Conservation (phyloP, 2,113 vertebrate species). For the Forbesichthys agassizii region DNA sequence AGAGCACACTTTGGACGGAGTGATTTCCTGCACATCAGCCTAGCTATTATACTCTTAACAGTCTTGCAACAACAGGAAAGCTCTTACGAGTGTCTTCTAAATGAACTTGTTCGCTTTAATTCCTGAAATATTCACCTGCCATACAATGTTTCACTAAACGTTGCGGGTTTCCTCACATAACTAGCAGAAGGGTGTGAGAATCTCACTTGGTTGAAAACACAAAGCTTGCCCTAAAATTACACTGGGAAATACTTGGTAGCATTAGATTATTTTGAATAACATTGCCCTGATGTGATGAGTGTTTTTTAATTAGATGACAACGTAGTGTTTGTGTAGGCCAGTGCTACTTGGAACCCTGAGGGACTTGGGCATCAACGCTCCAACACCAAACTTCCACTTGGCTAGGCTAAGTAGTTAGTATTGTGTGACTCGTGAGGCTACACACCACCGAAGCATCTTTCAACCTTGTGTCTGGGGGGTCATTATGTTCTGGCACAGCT, state of each 20-base stretch:
- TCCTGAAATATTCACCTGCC: slow-evolving; percentile 29
- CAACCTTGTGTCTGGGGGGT: slow-evolving; percentile 31
- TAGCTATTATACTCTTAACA: slow-evolving; percentile 22
- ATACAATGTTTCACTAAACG: slow-evolving; percentile 36
- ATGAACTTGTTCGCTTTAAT: slow-evolving; percentile 40
- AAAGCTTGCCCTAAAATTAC: slow-evolving; percentile 10
- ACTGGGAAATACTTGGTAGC: slow-evolving; percentile 31
- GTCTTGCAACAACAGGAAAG: slow-evolving; percentile 33
- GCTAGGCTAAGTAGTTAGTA: slow-evolving; percentile 48
- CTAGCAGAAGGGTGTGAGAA: not conserved
- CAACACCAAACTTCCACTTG: slow-evolving; percentile 61
- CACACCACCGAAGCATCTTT: slow-evolving; percentile 44
- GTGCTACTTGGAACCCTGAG: slow-evolving; percentile 55
- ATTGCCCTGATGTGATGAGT: slow-evolving; percentile 11
- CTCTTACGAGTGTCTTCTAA: slow-evolving; percentile 46
- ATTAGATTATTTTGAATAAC: slow-evolving; percentile 18
- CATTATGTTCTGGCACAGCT: slow-evolving; percentile 12
- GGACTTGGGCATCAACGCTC: slow-evolving; percentile 48
- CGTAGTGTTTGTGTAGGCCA: slow-evolving; percentile 49
- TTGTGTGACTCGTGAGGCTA: slow-evolving; percentile 52
- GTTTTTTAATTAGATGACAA: slow-evolving; percentile 62
- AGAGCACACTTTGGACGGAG: slow-evolving; percentile 20
- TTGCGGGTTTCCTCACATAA: not conserved
- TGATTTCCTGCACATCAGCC: slow-evolving; percentile 26
- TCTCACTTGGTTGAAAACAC: slow-evolving; percentile 12